phyloP scores from a whole-genome alignment of 2,113 vertebrate species.

The Onychostoma macrolepis region DNA sequence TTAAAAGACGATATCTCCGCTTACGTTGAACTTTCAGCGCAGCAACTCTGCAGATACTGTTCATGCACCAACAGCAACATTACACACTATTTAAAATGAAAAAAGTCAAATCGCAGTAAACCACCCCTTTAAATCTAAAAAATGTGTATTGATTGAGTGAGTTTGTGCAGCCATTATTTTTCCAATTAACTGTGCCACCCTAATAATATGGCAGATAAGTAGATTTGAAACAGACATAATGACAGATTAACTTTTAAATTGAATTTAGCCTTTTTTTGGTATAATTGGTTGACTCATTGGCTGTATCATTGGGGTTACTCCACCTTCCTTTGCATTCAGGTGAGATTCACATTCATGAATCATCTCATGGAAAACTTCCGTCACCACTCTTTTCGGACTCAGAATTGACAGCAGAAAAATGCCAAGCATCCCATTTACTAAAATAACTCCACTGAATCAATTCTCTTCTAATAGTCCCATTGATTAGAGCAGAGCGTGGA shows the following conservation, averaged over 20 bases:
- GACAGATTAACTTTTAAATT: not conserved
- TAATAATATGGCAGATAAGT: too few species aligned
- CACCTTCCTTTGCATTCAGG: not conserved
- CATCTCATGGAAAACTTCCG: not conserved
- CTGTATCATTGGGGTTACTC: not conserved
- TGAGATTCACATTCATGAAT: not conserved
- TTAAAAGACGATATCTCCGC: too few species aligned
- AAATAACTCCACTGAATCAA: slow-evolving; percentile 15
- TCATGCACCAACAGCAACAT: too few species aligned
- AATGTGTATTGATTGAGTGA: too few species aligned
- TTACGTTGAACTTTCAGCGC: too few species aligned
- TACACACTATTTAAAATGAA: too few species aligned
- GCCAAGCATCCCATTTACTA: not conserved
- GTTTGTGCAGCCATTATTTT: too few species aligned
- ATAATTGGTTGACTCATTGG: not conserved
- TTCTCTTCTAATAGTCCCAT: not conserved
- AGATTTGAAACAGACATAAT: not conserved
- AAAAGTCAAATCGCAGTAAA: too few species aligned
- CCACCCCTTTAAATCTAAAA: too few species aligned
- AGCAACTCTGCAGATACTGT: too few species aligned
- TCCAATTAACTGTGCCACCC: too few species aligned
- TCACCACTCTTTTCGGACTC: not conserved
- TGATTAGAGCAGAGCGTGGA: not conserved
- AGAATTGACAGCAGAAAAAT: not conserved
- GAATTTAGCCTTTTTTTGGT: not conserved